Percentiles rank a stretch among this genome's conserved stretches.
Conservation (phyloP, 2,113 vertebrate genomes). For the Sphaerodactylus townsendi region DNA sequence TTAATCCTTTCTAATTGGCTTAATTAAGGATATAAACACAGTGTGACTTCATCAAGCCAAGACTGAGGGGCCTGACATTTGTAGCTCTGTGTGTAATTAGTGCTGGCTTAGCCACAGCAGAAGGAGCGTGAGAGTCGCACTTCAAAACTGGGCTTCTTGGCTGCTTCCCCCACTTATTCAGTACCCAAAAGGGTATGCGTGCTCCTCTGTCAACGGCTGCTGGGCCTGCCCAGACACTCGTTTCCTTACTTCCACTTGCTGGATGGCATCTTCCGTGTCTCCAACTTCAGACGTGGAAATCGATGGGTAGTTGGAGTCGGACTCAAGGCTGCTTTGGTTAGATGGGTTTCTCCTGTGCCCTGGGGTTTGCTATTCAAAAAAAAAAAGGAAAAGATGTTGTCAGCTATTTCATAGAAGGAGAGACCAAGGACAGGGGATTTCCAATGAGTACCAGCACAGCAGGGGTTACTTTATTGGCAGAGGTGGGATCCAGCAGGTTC, state of each 20-base stretch:
- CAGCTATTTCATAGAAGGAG: not conserved
- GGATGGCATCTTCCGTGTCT: slow-evolving; percentile 88
- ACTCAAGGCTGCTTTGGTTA: slow-evolving; percentile 92
- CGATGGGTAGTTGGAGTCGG: slow-evolving; percentile 91
- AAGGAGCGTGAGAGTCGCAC: fast-evolving
- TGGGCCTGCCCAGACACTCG: not conserved
- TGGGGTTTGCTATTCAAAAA: slow-evolving; percentile 67
- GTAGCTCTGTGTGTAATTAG: not conserved
- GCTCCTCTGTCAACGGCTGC: no score
- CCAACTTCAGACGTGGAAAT: slow-evolving; percentile 88
- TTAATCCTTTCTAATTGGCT: not conserved
- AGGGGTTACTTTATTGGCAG: not conserved
- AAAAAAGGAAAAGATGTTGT: not conserved
- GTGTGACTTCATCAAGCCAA: not conserved
- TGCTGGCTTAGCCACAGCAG: fast-evolving
- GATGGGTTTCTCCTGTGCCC: slow-evolving; percentile 89
- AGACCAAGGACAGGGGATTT: not conserved
- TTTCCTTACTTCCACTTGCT: slow-evolving; percentile 85
- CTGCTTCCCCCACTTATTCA: fast-evolving
- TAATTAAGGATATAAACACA: slow-evolving; percentile 4
- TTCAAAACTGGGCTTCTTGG: fast-evolving
- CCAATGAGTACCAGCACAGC: not conserved
- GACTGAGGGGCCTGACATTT: not conserved
- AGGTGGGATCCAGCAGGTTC: no score
- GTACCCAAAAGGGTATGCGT: no score